A percentile compares a stretch with the other conserved stretches of the same genome.
phyloP scores from a whole-genome alignment of 2,888 invertebrate species.

The Trimorus sp. region DNA sequence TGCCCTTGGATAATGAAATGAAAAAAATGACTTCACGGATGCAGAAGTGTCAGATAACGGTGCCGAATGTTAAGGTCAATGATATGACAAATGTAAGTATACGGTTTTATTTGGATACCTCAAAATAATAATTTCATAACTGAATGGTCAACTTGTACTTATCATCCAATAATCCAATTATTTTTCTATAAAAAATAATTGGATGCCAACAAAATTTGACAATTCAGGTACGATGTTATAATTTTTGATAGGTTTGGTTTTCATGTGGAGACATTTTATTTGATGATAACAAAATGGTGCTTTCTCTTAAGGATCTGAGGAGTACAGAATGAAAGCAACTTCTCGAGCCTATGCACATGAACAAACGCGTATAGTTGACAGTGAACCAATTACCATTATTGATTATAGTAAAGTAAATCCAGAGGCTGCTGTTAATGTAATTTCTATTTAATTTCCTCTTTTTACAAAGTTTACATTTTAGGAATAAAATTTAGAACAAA shows the following conservation, averaged over 20 bases:
- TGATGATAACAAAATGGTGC: neutral
- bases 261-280: neutral
- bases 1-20: neutral
- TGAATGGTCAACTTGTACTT: too few relatives aligned
- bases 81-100: neutral
- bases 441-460: too few relatives aligned
- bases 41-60: neutral
- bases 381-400: constrained; percentile 8
- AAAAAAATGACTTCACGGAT: neutral
- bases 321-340: neutral
- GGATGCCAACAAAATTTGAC: too few relatives aligned
- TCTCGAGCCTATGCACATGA: neutral
- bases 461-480: neutral
- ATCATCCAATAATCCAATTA: too few relatives aligned
- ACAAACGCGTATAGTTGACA: neutral
- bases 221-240: too few relatives aligned
- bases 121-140: neutral
- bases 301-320: neutral
- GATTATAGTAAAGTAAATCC: neutral
- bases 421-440: neutral
- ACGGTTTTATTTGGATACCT: neutral
- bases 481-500: neutral
- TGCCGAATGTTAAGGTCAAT: neutral
- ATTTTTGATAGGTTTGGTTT: too few relatives aligned
- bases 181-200: too few relatives aligned